Base-by-base conservation (phyloP, 2,888 invertebrate genomes). In the Myopa testacea region DNA sequence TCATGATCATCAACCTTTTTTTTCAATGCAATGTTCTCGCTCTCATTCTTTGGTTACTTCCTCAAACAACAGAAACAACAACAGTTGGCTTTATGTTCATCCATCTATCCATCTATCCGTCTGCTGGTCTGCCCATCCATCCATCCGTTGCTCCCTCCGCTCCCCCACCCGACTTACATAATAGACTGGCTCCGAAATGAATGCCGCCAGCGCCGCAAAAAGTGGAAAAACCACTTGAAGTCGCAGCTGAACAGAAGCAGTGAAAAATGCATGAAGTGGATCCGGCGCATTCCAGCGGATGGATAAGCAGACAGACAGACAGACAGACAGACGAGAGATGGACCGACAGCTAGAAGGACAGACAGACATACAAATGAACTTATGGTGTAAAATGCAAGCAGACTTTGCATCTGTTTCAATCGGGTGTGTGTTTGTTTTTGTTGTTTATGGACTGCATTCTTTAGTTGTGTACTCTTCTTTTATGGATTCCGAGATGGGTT, bases 221-320 rank as follows among this genome's bases (percentile, higher is more conserved):
- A 45, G 7, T 45, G 6, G 45, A 45, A 45, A 45, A 45, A 8
- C 45, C 45, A 45, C 45, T 45, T 45, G 45, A 10, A 45, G 10
- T 8, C 45, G 45, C 14, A 62, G 16, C n/a, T n/a, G 60, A 62
- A 62, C n/a, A 26, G 62, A 26, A 62, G 10, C 58, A 58, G 16
- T 58, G 58, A 58, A 58, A 58, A 58, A 58, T 58, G 58, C 62
- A 26, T 62, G 62, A 62, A 62, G 34, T 10, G 62, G 34, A n/a
- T 19, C 62, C 8, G 26, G 62, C 62, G 34, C 62, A 62, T 62
- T 62, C 62, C 62, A 62, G 62, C 62, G 60, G 14, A 16, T 19
- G 19, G 34, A 26, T 26, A 26, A 62, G 5, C 10, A 26, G 26
- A 62, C 10, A 10, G 62, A 62, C 62, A 26, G 8, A 62, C 10